phyloP scores from a whole-genome alignment of 2,797 vertebrate genomes.

The Hippocampus kuda region DNA sequence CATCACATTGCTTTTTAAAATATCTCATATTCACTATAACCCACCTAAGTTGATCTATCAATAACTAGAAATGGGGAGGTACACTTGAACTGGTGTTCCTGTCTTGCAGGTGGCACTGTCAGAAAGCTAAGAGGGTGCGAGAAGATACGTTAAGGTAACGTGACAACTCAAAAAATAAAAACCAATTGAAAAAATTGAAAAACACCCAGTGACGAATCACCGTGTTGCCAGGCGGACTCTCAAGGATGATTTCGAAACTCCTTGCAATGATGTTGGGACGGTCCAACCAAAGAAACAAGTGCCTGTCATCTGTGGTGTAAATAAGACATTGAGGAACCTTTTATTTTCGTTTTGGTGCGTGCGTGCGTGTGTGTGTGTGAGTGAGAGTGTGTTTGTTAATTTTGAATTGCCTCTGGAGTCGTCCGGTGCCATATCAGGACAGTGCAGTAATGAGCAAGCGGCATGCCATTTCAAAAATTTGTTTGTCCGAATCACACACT shows the following conservation, averaged over 20 bases:
- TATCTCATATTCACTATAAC: background rate
- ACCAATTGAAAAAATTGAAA: slow-evolving; percentile 15
- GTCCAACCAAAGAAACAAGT: slow-evolving; percentile 99
- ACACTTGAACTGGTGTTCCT: slow-evolving; percentile 18
- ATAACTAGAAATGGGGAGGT: background rate
- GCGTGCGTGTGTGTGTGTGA: slow-evolving; percentile 1
- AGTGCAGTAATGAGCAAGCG: slow-evolving; percentile 34
- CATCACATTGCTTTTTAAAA: background rate
- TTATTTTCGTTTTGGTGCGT: slow-evolving; percentile 18
- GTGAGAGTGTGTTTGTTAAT: background rate
- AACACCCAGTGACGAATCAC: slow-evolving; percentile 30
- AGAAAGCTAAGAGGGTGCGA: slow-evolving; percentile 73
- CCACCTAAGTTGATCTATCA: no score
- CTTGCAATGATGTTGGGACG: slow-evolving; percentile 94
- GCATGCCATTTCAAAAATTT: background rate
- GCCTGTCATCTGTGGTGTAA: slow-evolving; percentile 97
- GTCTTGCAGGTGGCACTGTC: slow-evolving; percentile 83
- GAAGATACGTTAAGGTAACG: slow-evolving; percentile 43
- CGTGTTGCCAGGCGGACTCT: slow-evolving; percentile 59
- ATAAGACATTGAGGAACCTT: slow-evolving; percentile 74
- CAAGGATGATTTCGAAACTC: slow-evolving; percentile 65
- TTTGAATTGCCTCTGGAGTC: slow-evolving; percentile 54
- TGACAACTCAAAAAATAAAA: slow-evolving; percentile 26
- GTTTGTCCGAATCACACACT: background rate
- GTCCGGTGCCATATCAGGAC: slow-evolving; percentile 42